phyloP scores from a whole-genome alignment of 2,888 invertebrate genomes.

The Melieria crassipennis region DNA sequence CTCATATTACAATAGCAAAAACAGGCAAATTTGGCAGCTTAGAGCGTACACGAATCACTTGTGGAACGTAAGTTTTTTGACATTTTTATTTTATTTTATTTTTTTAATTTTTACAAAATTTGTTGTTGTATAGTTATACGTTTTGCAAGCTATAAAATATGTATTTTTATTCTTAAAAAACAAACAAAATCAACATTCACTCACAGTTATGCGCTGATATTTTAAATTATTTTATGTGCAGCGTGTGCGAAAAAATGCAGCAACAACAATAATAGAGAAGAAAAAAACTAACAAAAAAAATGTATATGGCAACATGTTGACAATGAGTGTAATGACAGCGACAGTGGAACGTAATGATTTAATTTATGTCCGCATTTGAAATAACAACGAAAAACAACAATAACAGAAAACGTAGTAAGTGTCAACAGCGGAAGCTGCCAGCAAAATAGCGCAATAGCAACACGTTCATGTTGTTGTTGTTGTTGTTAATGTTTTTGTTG shows the following conservation, averaged over 20 bases:
- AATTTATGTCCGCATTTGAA: constrained; percentile 3
- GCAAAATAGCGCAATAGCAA: no score
- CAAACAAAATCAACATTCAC: background rate
- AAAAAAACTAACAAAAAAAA: no score
- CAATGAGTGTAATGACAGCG: background rate
- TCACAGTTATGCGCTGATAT: background rate
- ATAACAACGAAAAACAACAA: no score
- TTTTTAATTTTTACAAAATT: background rate
- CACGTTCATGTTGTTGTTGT: no score
- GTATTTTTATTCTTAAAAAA: background rate
- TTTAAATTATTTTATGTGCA: background rate
- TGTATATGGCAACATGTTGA: no score
- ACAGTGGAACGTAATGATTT: background rate
- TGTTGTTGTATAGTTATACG: background rate
- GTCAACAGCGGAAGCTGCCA: no score
- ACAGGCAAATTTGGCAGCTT: no score
- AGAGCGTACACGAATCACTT: background rate
- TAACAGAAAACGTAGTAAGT: no score
- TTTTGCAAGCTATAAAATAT: background rate
- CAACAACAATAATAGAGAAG: no score
- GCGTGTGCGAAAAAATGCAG: no score
- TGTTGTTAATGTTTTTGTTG: no score
- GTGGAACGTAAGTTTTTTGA: background rate
- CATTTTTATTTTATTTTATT: background rate
- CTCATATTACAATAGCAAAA: no score